Evolutionary conservation across 2,797 vertebrate species (phyloP).

Genomic region (Vultur gryphus): DNA sequence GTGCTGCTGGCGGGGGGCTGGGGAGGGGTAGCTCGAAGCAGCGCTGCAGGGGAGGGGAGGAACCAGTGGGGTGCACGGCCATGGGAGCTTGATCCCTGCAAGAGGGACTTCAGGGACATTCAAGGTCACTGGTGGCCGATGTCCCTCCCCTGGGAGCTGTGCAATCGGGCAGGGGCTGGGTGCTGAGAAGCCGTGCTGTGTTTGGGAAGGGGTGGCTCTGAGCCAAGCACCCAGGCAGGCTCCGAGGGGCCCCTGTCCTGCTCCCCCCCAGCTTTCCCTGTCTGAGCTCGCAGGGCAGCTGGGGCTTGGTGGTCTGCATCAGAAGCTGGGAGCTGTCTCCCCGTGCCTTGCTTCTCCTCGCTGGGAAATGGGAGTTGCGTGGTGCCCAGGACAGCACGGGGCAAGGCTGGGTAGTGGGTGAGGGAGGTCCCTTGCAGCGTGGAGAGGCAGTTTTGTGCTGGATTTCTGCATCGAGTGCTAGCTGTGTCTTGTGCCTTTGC

Average conservation of each 20-base stretch:
- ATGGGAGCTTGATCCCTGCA: background rate
- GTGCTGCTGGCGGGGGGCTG: background rate
- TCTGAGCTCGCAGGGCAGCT: background rate
- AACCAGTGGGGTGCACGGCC: fast-evolving
- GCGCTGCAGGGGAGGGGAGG: background rate
- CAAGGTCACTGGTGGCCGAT: background rate
- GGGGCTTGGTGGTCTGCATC: background rate
- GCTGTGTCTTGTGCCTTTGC: background rate
- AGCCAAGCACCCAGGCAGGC: background rate
- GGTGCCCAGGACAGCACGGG: background rate
- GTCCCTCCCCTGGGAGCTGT: background rate
- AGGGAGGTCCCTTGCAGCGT: background rate
- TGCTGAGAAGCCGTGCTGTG: background rate
- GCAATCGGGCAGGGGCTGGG: background rate
- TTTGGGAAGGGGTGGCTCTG: background rate
- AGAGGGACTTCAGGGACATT: background rate
- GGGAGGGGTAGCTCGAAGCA: background rate
- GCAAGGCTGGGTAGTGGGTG: background rate
- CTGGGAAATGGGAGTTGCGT: background rate
- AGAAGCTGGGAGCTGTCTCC: background rate
- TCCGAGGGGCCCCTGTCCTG: background rate
- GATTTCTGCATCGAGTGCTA: background rate
- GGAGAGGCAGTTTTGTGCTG: background rate
- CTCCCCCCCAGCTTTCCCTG: background rate
- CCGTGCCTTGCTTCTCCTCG: fast-evolving